Evolutionary conservation across 2,797 vertebrate species (phyloP).

Genomic region (Vireo griseus): DNA sequence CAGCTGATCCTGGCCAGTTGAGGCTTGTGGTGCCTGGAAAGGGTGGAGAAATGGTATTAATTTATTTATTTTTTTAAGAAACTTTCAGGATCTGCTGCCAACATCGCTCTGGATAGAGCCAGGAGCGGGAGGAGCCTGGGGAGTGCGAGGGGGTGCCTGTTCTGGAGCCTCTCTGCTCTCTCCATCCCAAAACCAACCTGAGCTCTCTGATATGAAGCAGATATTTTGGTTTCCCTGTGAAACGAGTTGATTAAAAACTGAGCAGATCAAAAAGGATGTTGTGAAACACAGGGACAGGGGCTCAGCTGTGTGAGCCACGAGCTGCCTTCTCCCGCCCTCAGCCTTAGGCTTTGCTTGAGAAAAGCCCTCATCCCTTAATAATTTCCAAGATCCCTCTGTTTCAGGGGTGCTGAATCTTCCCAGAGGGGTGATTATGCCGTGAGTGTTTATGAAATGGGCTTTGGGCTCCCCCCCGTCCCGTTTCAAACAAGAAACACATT

Average conservation of each 20-base stretch:
- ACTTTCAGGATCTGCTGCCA: neutral
- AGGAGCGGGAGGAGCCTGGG: neutral
- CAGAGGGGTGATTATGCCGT: neutral
- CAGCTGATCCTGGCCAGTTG: conserved; percentile 16
- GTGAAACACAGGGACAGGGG: neutral
- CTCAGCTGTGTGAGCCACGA: neutral
- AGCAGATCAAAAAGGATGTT: neutral
- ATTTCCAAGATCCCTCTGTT: neutral
- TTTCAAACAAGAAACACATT: neutral
- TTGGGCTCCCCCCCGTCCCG: neutral
- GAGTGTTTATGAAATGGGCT: neutral
- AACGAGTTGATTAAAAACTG: fast-evolving
- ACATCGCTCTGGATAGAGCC: neutral
- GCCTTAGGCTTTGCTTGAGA: neutral
- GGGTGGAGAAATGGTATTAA: neutral
- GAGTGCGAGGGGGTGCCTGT: neutral
- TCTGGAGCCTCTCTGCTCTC: neutral
- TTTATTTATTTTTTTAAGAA: neutral
- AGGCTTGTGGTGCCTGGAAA: neutral
- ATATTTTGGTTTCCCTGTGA: neutral
- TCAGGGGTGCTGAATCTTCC: neutral
- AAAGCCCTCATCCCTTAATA: neutral
- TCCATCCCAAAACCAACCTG: neutral
- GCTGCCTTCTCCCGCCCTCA: neutral
- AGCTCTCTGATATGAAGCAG: neutral